Evolutionary conservation across 2,113 vertebrate species (phyloP).

Genomic region (Cinclus cinclus): DNA sequence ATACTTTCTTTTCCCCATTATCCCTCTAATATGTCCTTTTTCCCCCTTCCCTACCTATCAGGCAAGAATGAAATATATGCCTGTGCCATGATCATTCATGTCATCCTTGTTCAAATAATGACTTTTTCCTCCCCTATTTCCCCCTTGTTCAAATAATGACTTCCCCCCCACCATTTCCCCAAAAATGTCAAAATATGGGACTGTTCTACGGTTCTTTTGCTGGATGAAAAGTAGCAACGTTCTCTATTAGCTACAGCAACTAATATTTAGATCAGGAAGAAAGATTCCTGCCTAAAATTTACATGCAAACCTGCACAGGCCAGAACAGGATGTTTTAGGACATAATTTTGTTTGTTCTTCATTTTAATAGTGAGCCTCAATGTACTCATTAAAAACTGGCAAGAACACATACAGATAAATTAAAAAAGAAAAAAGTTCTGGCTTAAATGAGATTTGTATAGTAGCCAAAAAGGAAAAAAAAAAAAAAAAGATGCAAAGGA

Average conservation of each 20-base stretch:
- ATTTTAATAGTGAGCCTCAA: not conserved
- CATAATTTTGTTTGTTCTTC: conserved; percentile 26
- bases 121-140: not conserved
- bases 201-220: not conserved
- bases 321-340: conserved; percentile 26
- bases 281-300: not conserved
- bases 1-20: not conserved
- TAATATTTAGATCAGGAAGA: not conserved
- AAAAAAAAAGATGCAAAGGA: not conserved
- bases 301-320: not conserved
- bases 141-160: too few relatives aligned
- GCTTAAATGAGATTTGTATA: not conserved
- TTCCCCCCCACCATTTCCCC: fast-evolving
- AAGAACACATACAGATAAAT: not conserved
- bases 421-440: not conserved
- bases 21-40: not conserved
- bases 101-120: not conserved
- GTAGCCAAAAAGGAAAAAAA: not conserved
- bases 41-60: not conserved
- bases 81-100: not conserved
- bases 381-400: conserved; percentile 6
- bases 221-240: not conserved
- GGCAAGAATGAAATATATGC: not conserved
- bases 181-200: not conserved
- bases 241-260: not conserved